Base-by-base conservation (phyloP, 1,140 invertebrate genomes). In the Drosophila suzukii region DNA sequence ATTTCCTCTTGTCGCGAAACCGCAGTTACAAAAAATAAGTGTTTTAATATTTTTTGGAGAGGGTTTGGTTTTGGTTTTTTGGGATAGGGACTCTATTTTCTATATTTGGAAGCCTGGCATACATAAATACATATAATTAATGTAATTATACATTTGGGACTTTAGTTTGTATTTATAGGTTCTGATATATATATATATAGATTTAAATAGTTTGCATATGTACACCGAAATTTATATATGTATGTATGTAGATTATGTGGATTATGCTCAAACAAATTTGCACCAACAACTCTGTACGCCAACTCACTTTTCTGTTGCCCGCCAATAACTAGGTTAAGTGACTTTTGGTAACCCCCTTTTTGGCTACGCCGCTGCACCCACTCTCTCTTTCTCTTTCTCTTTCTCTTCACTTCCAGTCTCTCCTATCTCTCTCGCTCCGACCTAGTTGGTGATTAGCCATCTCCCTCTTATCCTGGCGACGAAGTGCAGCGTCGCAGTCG, bases 401-500 rank as follows among this genome's bases (percentile, higher is more conserved):
- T 24, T 24, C 60, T 30, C 59, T 34, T 49, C 60, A 43, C 59
- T 67, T 38, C 61, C 65, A 66, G 65, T 68, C 65, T 68, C 36
- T 43, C 32, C 68, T 67, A 30, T 72, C 65, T 67, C 56, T 66
- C 44, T 56, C 27, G 7, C 32, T 56, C 6, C 50, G 34, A 62
- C 60, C 59, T 30, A 62, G 62, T 67, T 62, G 13, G 17, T 24
- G 34, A 63, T 44, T 24, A 44, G n/a, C 41, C 59, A 34, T 38
- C 17, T 34, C 55, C 13, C 55, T 61, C 60, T 32, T 89, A 88
- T 24, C 80, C 83, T 27, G 83, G 83, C 17, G 83, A 89, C 24
- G 83, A 88, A 43, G 72, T 89, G 34, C 67, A 79, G 13, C 83
- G 84, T 32, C 79, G 66, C 24, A 88, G 53, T 30, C 83, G 84